These are phyloP conservation scores for Mesaphorura yosii DNA, from an alignment of 1,140 invertebrate genomes.

Conservation along the genomic window DNA sequence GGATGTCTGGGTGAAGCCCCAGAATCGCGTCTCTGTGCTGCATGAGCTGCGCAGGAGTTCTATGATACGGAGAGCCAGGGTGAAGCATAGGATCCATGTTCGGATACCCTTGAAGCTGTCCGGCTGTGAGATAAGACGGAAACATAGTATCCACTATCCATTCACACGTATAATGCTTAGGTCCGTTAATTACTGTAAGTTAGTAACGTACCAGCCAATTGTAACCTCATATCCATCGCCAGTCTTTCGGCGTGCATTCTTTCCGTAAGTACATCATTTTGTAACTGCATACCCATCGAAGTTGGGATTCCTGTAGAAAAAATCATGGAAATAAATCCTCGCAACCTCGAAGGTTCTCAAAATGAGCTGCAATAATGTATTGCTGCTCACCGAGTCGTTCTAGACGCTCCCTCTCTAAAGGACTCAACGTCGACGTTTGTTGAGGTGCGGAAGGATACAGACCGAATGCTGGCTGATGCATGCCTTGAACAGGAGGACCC, in stretches of 20 bases:
- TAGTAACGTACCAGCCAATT: conserved; percentile 60
- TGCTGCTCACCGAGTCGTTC: conserved; percentile 54
- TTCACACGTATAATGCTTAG: conserved; percentile 7
- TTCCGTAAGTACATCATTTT: conserved; percentile 33
- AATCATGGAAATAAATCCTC: conserved; percentile 1
- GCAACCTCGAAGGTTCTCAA: background rate
- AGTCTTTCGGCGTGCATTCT: conserved; percentile 51
- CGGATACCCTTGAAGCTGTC: conserved; percentile 30
- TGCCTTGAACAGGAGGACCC: conserved; percentile 34
- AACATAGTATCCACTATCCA: conserved; percentile 3
- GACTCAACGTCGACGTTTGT: conserved; percentile 51
- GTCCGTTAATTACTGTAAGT: conserved; percentile 6
- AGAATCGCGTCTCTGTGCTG: conserved; percentile 40
- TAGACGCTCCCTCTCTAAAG: conserved; percentile 73
- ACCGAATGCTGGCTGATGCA: conserved; percentile 33
- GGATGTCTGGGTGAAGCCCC: conserved; percentile 49
- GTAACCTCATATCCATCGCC: conserved; percentile 56
- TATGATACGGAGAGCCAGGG: conserved; percentile 47
- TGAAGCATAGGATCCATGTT: conserved; percentile 31
- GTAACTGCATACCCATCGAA: conserved; percentile 24
- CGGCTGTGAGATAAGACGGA: too few relatives aligned
- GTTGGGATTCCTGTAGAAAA: conserved; percentile 30
- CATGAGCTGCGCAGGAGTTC: conserved; percentile 46
- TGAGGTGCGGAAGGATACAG: conserved; percentile 36
- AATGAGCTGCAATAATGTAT: background rate